These are phyloP conservation scores for Falcaria lacertinaria DNA, from an alignment of 2,888 invertebrate genomes.

Conservation along the genomic window DNA sequence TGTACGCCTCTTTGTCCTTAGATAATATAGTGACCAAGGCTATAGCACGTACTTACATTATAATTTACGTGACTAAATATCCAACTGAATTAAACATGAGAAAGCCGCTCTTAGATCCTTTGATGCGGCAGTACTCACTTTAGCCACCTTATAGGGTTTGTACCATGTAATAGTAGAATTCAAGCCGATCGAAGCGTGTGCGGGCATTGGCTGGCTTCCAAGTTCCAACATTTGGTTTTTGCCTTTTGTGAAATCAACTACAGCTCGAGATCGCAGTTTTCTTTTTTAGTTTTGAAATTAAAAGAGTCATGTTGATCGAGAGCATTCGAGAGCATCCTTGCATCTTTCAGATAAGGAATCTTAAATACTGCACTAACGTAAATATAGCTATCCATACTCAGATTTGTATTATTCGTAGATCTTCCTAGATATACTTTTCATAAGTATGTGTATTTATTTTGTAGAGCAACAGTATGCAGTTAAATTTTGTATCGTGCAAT, in stretches of 20 bases:
- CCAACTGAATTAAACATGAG: conserved; percentile 51
- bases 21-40: conserved; percentile 39
- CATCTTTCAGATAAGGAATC: too few relatives aligned
- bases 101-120: conserved; percentile 24
- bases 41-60: conserved; percentile 25
- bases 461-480: too few relatives aligned
- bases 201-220: conserved; percentile 57
- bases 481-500: too few relatives aligned
- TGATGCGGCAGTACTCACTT: conserved; percentile 36
- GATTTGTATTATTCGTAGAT: too few relatives aligned
- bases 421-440: too few relatives aligned
- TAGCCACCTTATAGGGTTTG: conserved; percentile 22
- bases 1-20: conserved; percentile 47
- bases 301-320: too few relatives aligned
- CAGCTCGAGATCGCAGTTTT: not conserved
- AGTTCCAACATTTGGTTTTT: conserved; percentile 42
- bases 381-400: too few relatives aligned
- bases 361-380: too few relatives aligned
- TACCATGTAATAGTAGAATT: not conserved
- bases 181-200: conserved; percentile 29
- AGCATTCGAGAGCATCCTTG: too few relatives aligned
- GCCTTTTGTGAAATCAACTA: conserved; percentile 7
- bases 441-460: too few relatives aligned
- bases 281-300: not conserved
- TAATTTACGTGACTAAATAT: conserved; percentile 32